Base-by-base conservation (phyloP, 2,113 vertebrate species). In the Paramormyrops kingsleyae region DNA sequence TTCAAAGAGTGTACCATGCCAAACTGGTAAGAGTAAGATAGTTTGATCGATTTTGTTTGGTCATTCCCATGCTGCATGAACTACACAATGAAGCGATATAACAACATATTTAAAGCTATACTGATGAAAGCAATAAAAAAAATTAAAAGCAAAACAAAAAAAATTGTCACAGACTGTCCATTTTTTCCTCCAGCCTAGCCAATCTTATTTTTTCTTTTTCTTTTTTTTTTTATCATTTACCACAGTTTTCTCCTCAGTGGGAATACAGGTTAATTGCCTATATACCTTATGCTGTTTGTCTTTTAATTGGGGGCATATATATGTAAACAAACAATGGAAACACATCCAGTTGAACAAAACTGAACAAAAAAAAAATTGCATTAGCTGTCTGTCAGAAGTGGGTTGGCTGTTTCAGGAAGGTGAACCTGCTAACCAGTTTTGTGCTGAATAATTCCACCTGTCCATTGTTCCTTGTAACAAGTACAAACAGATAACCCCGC, bases 191-290 rank as follows among this genome's bases (percentile, higher is more conserved):
- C 24, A 27, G 7, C 46, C 24, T 49, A 85, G 83, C 74, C 35
- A 70, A 7, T 80, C 35, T 44, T 35, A n/a, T 27, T 27, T 12
- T 87, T 59, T 47, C 15, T 52, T 17, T 52, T 52, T 17, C 21
- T 50, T 50, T 50, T 47, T 50, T 50, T 47, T 66, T 90, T 4
- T 0, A 91, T 47, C 91, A 44, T 90, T 90, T 92, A 90, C 66
- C 88, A 90, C 49, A 89, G 88, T 80, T 74, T 90, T 90, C 70
- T 88, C 70, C 46, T 87, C 8, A 90, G 35, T 88, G 42, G 89
- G 83, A 88, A 83, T 90, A 21, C 91, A 90, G 88, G 90, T 90
- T 70, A 88, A 88, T 35, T 39, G 90, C 62, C 70, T 21, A 31
- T 88, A 62, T 49, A 88, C 3, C 35, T 87, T 70, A 56, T 21